These are phyloP conservation scores for Cryptops parisi DNA, from an alignment of 2,888 invertebrate genomes.

Conservation along the genomic window DNA sequence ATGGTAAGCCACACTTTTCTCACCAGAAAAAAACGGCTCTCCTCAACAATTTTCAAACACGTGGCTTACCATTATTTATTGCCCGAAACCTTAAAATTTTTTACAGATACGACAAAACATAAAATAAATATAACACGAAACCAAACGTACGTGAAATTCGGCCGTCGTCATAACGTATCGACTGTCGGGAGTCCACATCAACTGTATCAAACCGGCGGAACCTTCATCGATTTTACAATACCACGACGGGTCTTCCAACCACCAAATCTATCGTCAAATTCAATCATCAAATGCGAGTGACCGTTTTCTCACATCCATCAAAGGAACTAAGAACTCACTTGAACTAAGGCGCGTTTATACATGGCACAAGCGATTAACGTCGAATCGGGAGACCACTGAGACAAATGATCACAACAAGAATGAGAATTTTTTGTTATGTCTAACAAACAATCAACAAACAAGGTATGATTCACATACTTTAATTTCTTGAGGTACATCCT, in stretches of 20 bases:
- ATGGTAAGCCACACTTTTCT: no score
- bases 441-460: background rate
- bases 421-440: background rate
- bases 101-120: background rate
- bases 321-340: background rate
- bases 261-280: slow-evolving; percentile 33
- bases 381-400: slow-evolving; percentile 33
- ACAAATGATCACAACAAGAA: background rate
- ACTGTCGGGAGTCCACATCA: slow-evolving; percentile 39
- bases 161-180: slow-evolving; percentile 38
- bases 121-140: background rate
- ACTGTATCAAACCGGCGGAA: slow-evolving; percentile 37
- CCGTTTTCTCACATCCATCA: no score
- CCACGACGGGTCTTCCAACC: slow-evolving; percentile 38
- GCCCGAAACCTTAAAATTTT: no score
- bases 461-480: slow-evolving; percentile 2
- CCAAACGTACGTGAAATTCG: slow-evolving; percentile 35
- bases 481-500: slow-evolving; percentile 3
- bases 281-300: no score
- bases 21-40: no score
- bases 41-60: no score
- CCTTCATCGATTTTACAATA: slow-evolving; percentile 41
- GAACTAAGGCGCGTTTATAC: slow-evolving; percentile 26
- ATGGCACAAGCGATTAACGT: slow-evolving; percentile 30
- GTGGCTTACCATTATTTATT: no score